Percentiles rank a stretch among this genome's conserved stretches.
phyloP scores from a whole-genome alignment of 37 sponge, comb jelly and placozoan genomes.

The Halichondria panicea region DNA sequence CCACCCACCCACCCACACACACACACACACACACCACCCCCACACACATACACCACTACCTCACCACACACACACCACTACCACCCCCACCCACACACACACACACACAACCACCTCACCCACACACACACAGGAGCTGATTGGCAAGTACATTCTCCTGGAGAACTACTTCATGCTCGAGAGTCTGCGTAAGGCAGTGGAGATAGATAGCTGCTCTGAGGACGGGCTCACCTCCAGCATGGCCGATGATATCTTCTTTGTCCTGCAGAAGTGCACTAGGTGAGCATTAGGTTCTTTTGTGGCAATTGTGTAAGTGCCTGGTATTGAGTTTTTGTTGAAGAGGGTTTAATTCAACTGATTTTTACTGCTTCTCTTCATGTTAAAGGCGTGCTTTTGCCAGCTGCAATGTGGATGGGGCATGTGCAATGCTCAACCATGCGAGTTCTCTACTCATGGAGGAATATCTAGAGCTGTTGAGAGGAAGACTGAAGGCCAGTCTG shows the following conservation, averaged over 20 bases:
- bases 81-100: too few species aligned
- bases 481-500: slow-evolving; percentile 42
- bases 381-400: slow-evolving; percentile 67
- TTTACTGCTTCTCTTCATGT: not conserved
- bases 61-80: too few species aligned
- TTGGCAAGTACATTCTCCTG: slow-evolving; percentile 69
- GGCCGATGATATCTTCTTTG: slow-evolving; percentile 89
- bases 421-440: slow-evolving; percentile 88
- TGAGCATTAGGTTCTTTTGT: slow-evolving; percentile 14
- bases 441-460: slow-evolving; percentile 76
- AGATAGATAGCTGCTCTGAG: slow-evolving; percentile 39
- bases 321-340: too few species aligned
- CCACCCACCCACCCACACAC: too few species aligned
- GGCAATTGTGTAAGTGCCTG: too few species aligned
- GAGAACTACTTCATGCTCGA: slow-evolving; percentile 89
- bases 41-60: too few species aligned
- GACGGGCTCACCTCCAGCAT: slow-evolving; percentile 71
- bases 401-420: slow-evolving; percentile 74
- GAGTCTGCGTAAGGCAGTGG: slow-evolving; percentile 72
- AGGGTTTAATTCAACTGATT: too few species aligned
- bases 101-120: too few species aligned
- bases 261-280: slow-evolving; percentile 82
- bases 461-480: slow-evolving; percentile 40
- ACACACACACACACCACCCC: too few species aligned
- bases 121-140: slow-evolving; percentile 70